A percentile compares a stretch with the other conserved stretches of the same genome.
These are phyloP conservation scores for Neotragus pygmaeus DNA, from an alignment of 2,113 vertebrate species.

Conservation along the genomic window DNA sequence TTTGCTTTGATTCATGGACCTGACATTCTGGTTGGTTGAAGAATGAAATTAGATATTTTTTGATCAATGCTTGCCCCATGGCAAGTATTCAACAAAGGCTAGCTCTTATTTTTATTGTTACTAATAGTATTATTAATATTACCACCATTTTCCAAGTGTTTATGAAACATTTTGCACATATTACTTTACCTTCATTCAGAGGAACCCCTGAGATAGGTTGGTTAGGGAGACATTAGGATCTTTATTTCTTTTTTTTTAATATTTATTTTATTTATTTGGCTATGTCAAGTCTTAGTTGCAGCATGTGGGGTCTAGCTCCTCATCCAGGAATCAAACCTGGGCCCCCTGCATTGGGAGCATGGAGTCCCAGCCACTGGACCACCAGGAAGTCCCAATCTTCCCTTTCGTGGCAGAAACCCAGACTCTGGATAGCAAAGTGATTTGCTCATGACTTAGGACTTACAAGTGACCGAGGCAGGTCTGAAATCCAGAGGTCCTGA, in stretches of 20 bases:
- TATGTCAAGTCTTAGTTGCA: background rate
- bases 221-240: background rate
- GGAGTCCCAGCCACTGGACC: background rate
- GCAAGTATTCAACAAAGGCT: background rate
- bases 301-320: background rate
- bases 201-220: background rate
- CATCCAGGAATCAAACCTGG: background rate
- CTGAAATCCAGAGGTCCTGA: background rate
- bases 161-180: background rate
- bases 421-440: background rate
- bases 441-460: background rate
- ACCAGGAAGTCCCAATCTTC: background rate
- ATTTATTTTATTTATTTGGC: background rate
- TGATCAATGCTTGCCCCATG: background rate
- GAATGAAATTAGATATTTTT: conserved; percentile 9
- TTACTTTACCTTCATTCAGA: background rate
- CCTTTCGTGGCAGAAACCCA: background rate
- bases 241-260: background rate
- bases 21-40: background rate
- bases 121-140: background rate
- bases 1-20: no score
- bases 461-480: background rate
- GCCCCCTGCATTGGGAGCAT: background rate
- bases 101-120: background rate
- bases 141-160: background rate